Conservation (phyloP, 2,888 invertebrate genomes). For the Osmoderma eremita region DNA sequence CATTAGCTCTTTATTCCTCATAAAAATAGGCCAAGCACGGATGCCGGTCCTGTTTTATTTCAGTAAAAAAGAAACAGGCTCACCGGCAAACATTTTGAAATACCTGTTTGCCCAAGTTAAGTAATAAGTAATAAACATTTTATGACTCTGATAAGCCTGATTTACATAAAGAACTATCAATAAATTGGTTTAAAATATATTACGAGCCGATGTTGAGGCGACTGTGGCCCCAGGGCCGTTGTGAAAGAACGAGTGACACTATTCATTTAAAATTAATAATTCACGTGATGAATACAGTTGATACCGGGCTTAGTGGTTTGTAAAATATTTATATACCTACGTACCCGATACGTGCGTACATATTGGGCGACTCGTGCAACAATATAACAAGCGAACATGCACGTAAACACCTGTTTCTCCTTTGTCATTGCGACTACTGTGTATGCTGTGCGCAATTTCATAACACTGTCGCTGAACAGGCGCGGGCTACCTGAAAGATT, state of each 20-base stretch:
- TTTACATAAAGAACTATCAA: constrained; percentile 42
- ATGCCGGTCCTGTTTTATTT: constrained; percentile 14
- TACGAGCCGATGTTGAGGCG: constrained; percentile 30
- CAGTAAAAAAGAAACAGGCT: constrained; percentile 14
- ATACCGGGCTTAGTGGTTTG: constrained; percentile 25
- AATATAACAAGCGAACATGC: constrained; percentile 13
- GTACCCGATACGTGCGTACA: neutral
- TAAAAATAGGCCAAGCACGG: neutral
- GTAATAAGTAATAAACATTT: constrained; percentile 43
- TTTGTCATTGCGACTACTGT: constrained; percentile 34
- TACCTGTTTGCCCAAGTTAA: constrained; percentile 42
- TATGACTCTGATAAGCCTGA: constrained; percentile 42
- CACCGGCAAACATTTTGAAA: constrained; percentile 39
- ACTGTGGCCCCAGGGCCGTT: constrained; percentile 11
- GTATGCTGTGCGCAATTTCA: constrained; percentile 25
- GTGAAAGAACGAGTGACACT: constrained; percentile 30
- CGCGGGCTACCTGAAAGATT: constrained; percentile 31
- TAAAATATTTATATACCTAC: constrained; percentile 25
- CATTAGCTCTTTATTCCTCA: constrained; percentile 1
- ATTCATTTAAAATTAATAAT: constrained; percentile 39
- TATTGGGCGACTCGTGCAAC: neutral
- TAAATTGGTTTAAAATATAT: constrained; percentile 43
- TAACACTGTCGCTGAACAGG: constrained; percentile 24
- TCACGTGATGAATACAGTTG: constrained; percentile 33
- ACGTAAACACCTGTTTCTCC: constrained; percentile 28